These are phyloP conservation scores for Tyrannus savana DNA, from an alignment of 2,113 vertebrate species.

Conservation along the genomic window DNA sequence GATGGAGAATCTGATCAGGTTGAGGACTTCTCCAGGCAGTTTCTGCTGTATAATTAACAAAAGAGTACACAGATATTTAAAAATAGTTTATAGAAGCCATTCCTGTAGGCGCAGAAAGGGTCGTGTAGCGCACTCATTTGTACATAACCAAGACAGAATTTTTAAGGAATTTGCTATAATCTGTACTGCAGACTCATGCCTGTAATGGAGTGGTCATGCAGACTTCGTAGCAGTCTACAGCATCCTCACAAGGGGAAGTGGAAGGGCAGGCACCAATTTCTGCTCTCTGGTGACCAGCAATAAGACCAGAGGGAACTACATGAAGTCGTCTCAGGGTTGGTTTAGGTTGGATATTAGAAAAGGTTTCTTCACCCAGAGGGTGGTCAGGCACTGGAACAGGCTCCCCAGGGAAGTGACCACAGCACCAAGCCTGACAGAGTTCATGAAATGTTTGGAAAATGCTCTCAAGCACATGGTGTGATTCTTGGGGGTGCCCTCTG, in stretches of 20 bases:
- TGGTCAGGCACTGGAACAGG: not conserved
- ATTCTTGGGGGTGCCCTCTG: not conserved
- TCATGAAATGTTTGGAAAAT: not conserved
- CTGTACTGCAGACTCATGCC: not conserved
- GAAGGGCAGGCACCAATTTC: not conserved
- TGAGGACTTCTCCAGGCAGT: not conserved
- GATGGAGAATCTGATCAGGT: not conserved
- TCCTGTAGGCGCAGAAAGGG: not conserved
- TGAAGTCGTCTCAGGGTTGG: not conserved
- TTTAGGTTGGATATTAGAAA: not conserved
- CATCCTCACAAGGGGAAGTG: not conserved
- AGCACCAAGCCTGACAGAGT: not conserved
- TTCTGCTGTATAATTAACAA: not conserved
- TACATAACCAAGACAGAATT: not conserved
- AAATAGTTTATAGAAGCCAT: not conserved
- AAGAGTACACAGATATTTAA: not conserved
- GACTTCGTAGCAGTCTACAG: not conserved
- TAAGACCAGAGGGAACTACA: not conserved
- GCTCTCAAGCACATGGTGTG: not conserved
- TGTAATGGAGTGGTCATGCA: not conserved
- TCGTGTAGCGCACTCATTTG: not conserved
- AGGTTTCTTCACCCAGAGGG: not conserved
- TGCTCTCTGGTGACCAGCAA: not conserved
- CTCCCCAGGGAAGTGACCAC: not conserved
- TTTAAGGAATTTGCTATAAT: not conserved